Evolutionary conservation across 2,888 invertebrate species (phyloP).

Genomic region (Lymantria dispar): DNA sequence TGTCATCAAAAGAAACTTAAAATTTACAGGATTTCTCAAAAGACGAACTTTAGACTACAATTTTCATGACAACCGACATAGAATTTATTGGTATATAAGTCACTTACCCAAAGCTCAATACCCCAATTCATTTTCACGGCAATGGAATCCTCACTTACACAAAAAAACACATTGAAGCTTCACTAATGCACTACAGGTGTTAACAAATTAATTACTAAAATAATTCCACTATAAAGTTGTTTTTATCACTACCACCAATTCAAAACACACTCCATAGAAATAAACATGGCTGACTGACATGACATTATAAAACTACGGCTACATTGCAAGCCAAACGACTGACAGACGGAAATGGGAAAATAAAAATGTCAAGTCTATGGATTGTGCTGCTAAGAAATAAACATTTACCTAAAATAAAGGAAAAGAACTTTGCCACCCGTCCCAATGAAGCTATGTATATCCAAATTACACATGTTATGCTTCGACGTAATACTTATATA

Average conservation of each 20-base stretch:
- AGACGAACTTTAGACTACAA: slow-evolving; percentile 30
- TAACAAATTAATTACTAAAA: slow-evolving; percentile 46
- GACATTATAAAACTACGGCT: slow-evolving; percentile 44
- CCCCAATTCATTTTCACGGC: slow-evolving; percentile 85
- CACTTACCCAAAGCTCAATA: slow-evolving; percentile 86
- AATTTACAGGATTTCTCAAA: slow-evolving; percentile 14
- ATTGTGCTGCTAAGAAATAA: slow-evolving; percentile 25
- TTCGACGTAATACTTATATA: no score
- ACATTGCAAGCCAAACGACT: slow-evolving; percentile 24
- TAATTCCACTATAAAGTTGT: slow-evolving; percentile 56
- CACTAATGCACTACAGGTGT: slow-evolving; percentile 59
- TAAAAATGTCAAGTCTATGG: slow-evolving; percentile 34
- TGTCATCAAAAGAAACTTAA: not conserved
- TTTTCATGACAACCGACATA: slow-evolving; percentile 29
- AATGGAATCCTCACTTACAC: slow-evolving; percentile 69
- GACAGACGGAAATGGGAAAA: slow-evolving; percentile 29
- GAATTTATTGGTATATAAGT: slow-evolving; percentile 32
- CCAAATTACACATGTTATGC: no score
- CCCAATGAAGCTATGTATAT: no score
- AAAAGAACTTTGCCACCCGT: no score
- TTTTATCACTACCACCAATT: slow-evolving; percentile 75
- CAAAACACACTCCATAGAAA: slow-evolving; percentile 69
- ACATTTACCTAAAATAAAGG: not conserved
- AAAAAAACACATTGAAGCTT: slow-evolving; percentile 73
- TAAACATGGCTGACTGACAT: slow-evolving; percentile 79